A percentile compares a stretch with the other conserved stretches of the same genome.
phyloP scores from a whole-genome alignment of 1,140 invertebrate species.

The Potamilus streckersoni region DNA sequence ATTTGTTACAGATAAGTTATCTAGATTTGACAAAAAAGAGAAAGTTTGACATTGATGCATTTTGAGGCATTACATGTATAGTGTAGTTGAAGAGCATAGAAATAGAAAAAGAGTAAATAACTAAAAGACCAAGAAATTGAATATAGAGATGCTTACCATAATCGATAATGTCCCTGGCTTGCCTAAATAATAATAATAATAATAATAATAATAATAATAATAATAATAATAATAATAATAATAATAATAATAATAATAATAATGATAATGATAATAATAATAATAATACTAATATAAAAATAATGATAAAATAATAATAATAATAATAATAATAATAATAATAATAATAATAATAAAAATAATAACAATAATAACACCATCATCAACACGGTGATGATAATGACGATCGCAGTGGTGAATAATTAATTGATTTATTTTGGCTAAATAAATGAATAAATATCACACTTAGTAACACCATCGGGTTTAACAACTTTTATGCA shows the following conservation, averaged over 20 bases:
- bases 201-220: neutral
- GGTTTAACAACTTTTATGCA: neutral
- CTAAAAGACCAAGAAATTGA: too few species aligned
- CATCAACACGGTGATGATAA: neutral
- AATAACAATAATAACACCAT: neutral
- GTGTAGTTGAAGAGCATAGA: too few species aligned
- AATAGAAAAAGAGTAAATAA: too few species aligned
- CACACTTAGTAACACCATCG: neutral
- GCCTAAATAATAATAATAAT: conserved; percentile 6
- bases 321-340: neutral
- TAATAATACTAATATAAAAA: neutral
- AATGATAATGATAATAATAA: too few species aligned
- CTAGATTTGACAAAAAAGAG: too few species aligned
- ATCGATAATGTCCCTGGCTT: conserved; percentile 9
- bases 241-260: too few species aligned
- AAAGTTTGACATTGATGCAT: too few species aligned
- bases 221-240: neutral
- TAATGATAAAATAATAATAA: neutral
- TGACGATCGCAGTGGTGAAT: neutral
- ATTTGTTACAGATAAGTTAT: too few species aligned
- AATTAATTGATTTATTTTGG: neutral
- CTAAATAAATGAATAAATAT: neutral
- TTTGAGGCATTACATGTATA: too few species aligned
- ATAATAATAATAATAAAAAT: neutral
- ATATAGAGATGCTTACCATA: neutral